These are phyloP conservation scores for Cheilosia impressa DNA, from an alignment of 2,888 invertebrate genomes.

Conservation along the genomic window DNA sequence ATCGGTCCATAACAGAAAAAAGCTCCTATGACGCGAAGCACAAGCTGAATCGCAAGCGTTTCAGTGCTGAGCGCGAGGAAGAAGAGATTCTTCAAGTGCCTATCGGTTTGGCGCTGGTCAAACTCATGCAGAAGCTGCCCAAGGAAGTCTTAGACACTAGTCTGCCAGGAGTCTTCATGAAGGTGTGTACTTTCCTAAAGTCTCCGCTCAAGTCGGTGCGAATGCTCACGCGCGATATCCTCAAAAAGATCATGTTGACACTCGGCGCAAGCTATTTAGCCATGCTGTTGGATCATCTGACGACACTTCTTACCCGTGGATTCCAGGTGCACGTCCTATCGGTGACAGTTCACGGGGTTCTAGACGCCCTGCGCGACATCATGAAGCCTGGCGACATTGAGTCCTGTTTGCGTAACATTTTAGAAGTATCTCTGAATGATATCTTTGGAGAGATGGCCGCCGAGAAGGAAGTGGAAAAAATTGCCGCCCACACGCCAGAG, in stretches of 20 bases:
- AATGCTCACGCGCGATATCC: conserved; percentile 92
- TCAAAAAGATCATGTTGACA: conserved; percentile 94
- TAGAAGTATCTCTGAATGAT: conserved; percentile 94
- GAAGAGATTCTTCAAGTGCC: conserved; percentile 96
- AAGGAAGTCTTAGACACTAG: conserved; percentile 89
- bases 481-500: conserved; percentile 91
- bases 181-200: conserved; percentile 94
- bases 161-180: conserved; percentile 93
- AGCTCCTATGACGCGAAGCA: conserved; percentile 90
- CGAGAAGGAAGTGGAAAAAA: conserved; percentile 95
- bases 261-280: conserved; percentile 93
- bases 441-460: conserved; percentile 94
- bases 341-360: conserved; percentile 93
- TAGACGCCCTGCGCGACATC: conserved; percentile 88
- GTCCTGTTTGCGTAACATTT: conserved; percentile 89
- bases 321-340: conserved; percentile 97
- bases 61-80: conserved; percentile 90
- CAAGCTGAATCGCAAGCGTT: conserved; percentile 89
- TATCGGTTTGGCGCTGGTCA: conserved; percentile 95
- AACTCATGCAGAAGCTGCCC: conserved; percentile 94
- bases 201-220: conserved; percentile 95
- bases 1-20: conserved; percentile 88
- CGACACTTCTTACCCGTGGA: conserved; percentile 91
- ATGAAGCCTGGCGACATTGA: conserved; percentile 92
- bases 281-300: conserved; percentile 91